These are phyloP conservation scores for Caenorhabditis sp. DNA, from an alignment of 2,888 invertebrate genomes.

Conservation along the genomic window DNA sequence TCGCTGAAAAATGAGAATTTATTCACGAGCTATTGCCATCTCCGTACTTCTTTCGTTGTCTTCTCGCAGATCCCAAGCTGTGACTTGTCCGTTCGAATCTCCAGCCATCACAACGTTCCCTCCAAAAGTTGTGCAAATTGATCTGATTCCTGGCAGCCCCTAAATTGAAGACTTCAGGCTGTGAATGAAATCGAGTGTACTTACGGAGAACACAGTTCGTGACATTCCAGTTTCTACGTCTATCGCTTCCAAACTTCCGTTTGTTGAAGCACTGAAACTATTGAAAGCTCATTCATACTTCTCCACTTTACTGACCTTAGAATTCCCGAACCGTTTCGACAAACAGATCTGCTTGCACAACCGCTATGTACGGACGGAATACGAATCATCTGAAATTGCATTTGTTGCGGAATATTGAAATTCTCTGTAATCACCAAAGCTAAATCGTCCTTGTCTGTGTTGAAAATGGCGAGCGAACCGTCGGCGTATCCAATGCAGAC, in stretches of 20 bases:
- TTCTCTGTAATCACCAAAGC: constrained; percentile 6
- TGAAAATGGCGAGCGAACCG: constrained; percentile 46
- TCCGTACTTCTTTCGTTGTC: constrained; percentile 13
- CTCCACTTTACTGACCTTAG: constrained; percentile 14
- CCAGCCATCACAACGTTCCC: constrained; percentile 43
- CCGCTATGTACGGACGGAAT: constrained; percentile 42
- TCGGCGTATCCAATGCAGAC: constrained; percentile 42
- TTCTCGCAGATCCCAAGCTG: constrained; percentile 51
- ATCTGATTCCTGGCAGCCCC: constrained; percentile 49
- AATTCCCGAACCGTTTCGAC: constrained; percentile 15
- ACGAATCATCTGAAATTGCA: constrained; percentile 23
- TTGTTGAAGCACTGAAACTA: constrained; percentile 36
- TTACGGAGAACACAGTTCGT: constrained; percentile 19
- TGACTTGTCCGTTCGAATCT: constrained; percentile 50
- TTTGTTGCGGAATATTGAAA: background rate
- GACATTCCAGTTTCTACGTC: constrained; percentile 48
- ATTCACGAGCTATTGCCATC: background rate
- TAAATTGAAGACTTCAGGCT: background rate
- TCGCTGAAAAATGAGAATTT: background rate
- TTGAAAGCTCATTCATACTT: background rate
- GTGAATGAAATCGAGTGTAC: background rate
- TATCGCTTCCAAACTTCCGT: constrained; percentile 28
- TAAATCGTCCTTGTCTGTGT: constrained; percentile 41
- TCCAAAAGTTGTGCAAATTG: constrained; percentile 46
- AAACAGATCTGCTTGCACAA: constrained; percentile 23